Evolutionary conservation across 2,888 invertebrate species (phyloP).

Genomic region (Aporophyla lueneburgensis): DNA sequence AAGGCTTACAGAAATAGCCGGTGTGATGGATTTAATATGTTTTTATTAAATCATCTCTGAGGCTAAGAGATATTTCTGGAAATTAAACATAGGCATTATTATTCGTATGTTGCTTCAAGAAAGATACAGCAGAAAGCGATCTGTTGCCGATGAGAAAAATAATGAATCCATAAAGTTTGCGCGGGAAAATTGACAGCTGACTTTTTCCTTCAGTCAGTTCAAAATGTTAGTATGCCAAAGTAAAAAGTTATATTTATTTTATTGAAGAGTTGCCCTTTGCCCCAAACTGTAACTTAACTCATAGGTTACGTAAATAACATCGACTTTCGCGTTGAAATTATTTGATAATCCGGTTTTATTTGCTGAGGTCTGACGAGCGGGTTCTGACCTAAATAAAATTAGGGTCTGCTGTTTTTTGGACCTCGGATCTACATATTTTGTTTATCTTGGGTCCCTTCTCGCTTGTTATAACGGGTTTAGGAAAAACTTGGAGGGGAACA

Average conservation of each 20-base stretch:
- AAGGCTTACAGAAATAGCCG: conserved; percentile 36
- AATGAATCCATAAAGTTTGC: neutral
- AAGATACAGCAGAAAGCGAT: neutral
- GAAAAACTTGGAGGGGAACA: conserved; percentile 14
- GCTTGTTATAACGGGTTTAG: conserved; percentile 16
- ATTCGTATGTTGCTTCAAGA: neutral
- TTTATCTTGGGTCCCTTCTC: conserved; percentile 41
- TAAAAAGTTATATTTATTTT: conserved; percentile 28
- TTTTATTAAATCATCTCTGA: neutral
- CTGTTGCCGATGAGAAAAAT: neutral
- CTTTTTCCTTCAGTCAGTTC: conserved; percentile 31
- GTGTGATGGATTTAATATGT: conserved; percentile 4
- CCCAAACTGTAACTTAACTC: conserved; percentile 9
- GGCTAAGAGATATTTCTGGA: neutral
- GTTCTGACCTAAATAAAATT: conserved; percentile 43
- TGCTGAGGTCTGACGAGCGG: conserved; percentile 36
- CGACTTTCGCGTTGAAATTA: conserved; percentile 29
- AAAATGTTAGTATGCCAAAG: conserved; percentile 17
- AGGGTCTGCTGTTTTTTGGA: conserved; percentile 34
- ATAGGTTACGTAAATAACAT: conserved; percentile 36
- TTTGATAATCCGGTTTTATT: conserved; percentile 51
- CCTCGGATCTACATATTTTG: conserved; percentile 28
- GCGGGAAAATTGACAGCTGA: conserved; percentile 47
- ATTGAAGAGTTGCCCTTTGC: conserved; percentile 3
- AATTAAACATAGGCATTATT: neutral